Evolutionary conservation across 92 coral and sea anemone genomes (phyloP).

Genomic region (Anthopleura xanthogrammica): DNA sequence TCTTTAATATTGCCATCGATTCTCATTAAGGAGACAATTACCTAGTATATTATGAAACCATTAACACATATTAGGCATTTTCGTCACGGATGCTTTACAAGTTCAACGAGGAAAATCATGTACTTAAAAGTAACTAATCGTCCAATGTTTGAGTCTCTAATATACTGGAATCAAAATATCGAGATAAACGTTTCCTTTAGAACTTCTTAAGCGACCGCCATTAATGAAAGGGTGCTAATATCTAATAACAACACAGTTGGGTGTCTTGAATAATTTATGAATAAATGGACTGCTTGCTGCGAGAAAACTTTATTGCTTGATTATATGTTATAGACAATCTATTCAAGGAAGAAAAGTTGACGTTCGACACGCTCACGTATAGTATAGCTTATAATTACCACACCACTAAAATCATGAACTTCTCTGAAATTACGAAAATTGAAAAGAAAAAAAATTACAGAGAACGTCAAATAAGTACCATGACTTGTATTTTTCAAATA

Average conservation of each 20-base stretch:
- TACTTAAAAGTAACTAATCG: not conserved
- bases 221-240: constrained; percentile 18
- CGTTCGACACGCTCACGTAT: not conserved
- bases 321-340: not conserved
- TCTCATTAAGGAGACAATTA: constrained; percentile 49
- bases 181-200: not conserved
- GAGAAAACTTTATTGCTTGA: constrained; percentile 8
- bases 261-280: constrained; percentile 10
- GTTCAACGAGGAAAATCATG: not conserved
- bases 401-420: not conserved
- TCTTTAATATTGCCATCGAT: constrained; percentile 2
- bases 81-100: not conserved
- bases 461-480: too few relatives aligned
- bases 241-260: constrained; percentile 33
- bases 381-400: not conserved
- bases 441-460: not conserved
- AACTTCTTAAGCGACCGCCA: constrained; percentile 43
- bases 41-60: constrained; percentile 33
- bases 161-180: not conserved
- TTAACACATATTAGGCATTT: constrained; percentile 25
- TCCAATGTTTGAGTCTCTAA: not conserved
- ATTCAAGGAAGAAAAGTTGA: not conserved
- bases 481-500: not conserved
- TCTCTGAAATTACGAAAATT: not conserved
- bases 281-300: constrained; percentile 17